A percentile compares a stretch with the other conserved stretches of the same genome.
phyloP scores from a whole-genome alignment of 2,113 vertebrate species.

The Peromyscus californicus region DNA sequence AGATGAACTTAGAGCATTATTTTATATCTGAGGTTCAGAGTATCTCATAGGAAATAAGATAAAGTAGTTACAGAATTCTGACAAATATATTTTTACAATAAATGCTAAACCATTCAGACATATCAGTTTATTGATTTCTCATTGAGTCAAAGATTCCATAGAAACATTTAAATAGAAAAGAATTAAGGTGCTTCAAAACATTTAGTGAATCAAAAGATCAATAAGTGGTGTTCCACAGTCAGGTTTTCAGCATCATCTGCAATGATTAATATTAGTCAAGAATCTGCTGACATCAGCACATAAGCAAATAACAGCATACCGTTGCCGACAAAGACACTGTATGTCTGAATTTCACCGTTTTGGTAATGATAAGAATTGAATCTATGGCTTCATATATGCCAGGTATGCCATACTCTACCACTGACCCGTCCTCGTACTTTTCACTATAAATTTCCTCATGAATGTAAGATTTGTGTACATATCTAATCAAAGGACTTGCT shows the following conservation, averaged over 20 bases:
- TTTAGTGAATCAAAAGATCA: not conserved
- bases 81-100: not conserved
- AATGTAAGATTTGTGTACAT: not conserved
- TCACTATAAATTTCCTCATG: not conserved
- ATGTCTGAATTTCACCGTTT: not conserved
- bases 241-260: not conserved
- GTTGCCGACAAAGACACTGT: not conserved
- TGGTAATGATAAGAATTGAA: not conserved
- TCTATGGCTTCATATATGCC: accelerated
- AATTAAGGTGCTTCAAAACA: not conserved
- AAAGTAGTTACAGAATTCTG: slow-evolving; percentile 31
- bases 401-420: not conserved
- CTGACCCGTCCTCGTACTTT: accelerated
- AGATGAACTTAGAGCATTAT: not conserved
- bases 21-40: not conserved
- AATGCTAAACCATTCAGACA: not conserved
- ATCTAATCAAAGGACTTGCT: not conserved
- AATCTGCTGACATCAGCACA: not conserved
- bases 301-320: not conserved
- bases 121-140: not conserved
- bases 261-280: not conserved
- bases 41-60: not conserved
- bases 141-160: not conserved
- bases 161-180: not conserved
- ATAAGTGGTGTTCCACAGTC: not conserved